phyloP scores from a whole-genome alignment of 37 sponge, comb jelly and placozoan species.

The Ephydatia muelleri region DNA sequence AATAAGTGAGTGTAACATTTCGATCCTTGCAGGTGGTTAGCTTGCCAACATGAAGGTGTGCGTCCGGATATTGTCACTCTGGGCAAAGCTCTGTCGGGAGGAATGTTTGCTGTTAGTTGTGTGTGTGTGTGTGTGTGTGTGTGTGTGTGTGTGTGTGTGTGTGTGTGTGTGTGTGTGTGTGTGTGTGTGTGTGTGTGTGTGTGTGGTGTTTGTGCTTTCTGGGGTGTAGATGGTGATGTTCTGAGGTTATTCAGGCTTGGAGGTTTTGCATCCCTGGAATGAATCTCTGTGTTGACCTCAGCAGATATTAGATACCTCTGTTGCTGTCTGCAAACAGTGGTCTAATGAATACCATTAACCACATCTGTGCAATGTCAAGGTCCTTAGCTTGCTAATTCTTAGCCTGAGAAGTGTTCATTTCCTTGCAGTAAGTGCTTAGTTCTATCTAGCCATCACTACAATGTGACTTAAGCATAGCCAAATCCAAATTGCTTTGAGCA shows the following conservation, averaged over 20 bases:
- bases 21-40: constrained; percentile 65
- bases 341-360: no score
- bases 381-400: not conserved
- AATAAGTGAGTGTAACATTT: not conserved
- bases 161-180: constrained; percentile 53
- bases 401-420: not conserved
- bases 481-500: no score
- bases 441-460: no score
- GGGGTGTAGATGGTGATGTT: no score
- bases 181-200: constrained; percentile 49
- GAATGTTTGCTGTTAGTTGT: constrained; percentile 40
- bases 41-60: constrained; percentile 90
- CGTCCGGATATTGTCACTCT: constrained; percentile 88
- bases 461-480: no score
- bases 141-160: constrained; percentile 46
- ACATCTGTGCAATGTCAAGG: no score
- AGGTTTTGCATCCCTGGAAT: no score
- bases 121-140: constrained; percentile 30
- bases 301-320: no score
- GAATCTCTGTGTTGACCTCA: no score
- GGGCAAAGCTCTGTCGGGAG: constrained; percentile 98
- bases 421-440: no score
- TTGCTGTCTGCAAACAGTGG: no score
- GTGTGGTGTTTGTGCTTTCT: not conserved
- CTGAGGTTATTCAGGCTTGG: no score